These are phyloP conservation scores for Diarsia mendica DNA, from an alignment of 2,888 invertebrate genomes.

Conservation along the genomic window DNA sequence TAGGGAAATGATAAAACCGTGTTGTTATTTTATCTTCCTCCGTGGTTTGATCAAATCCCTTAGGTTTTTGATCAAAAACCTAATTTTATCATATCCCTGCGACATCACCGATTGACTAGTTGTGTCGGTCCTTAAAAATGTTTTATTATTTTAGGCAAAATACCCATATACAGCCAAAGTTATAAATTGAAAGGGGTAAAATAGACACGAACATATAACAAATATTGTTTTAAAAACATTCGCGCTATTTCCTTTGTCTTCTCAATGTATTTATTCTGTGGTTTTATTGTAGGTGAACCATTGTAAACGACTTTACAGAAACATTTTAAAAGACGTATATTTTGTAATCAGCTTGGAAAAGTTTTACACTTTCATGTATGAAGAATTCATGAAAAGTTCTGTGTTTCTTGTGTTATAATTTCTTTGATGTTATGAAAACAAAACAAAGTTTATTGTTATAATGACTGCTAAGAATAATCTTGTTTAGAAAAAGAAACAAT, in stretches of 20 bases:
- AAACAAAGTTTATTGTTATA: slow-evolving; percentile 12
- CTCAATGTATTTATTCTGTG: slow-evolving; percentile 1
- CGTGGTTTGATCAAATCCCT: too few species aligned
- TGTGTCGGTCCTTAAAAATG: too few species aligned
- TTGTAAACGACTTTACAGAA: slow-evolving; percentile 17
- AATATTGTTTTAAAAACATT: too few species aligned
- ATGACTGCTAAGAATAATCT: background rate
- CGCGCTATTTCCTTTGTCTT: background rate
- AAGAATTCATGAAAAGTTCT: slow-evolving; percentile 16
- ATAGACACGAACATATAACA: too few species aligned
- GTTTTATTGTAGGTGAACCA: background rate
- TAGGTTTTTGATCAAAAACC: too few species aligned
- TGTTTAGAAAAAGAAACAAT: background rate
- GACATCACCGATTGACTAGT: too few species aligned
- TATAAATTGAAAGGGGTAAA: too few species aligned
- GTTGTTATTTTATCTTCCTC: too few species aligned
- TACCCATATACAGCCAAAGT: too few species aligned
- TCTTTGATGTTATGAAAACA: slow-evolving; percentile 21
- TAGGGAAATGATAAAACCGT: too few species aligned
- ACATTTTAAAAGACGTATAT: slow-evolving; percentile 20
- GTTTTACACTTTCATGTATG: slow-evolving; percentile 12
- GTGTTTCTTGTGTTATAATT: background rate
- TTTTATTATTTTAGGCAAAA: too few species aligned
- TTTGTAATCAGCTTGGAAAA: slow-evolving; percentile 12
- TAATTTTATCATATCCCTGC: too few species aligned